Base-by-base conservation (phyloP, 2,888 invertebrate species). In the Automeris io region DNA sequence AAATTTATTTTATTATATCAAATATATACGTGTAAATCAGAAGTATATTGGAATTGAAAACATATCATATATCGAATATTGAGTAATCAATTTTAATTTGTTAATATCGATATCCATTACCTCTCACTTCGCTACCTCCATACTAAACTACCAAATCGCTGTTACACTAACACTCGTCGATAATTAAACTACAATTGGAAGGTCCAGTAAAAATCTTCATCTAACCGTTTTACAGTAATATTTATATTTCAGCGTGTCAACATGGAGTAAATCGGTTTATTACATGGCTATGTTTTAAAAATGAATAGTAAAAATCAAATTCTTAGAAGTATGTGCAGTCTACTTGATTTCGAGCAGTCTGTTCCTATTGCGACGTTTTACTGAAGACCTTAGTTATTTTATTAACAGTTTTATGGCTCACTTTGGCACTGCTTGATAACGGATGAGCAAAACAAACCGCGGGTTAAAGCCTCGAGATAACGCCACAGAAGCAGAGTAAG, bases 281-380 rank as follows among this genome's bases (percentile, higher is more conserved):
- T n/a, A n/a, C n/a, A 66, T 61, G 65, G 57, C 59, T 68, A 69
- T 73, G 72, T 76, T 69, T 70, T 46, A 69, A 64, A 58, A 60
- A 60, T 64, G 59, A 64, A 61, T 66, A 57, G 53, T 68, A 70
- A 72, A 63, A 72, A 75, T 74, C 76, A 77, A 67, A 61, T 64
- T 70, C 74, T 73, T 62, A 70, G 73, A 80, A 79, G 76, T 82
- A 83, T 63, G 74, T 75, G 77, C 83, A 85, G 85, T 83, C 85
- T 83, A 83, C 71, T 59, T 79, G 75, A 81, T 81, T 56, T 76
- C 79, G 61, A 77, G 77, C 83, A 85, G 85, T 85, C 82, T 80
- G 82, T 76, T 61, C 65, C 69, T 72, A 74, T 74, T 64, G 75
- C 80, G 75, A 76, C 71, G 71, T 71, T 77, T 78, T 74, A 75